Evolutionary conservation across 2,797 vertebrate species (phyloP).

Genomic region (Xiphophorus birchmanni): DNA sequence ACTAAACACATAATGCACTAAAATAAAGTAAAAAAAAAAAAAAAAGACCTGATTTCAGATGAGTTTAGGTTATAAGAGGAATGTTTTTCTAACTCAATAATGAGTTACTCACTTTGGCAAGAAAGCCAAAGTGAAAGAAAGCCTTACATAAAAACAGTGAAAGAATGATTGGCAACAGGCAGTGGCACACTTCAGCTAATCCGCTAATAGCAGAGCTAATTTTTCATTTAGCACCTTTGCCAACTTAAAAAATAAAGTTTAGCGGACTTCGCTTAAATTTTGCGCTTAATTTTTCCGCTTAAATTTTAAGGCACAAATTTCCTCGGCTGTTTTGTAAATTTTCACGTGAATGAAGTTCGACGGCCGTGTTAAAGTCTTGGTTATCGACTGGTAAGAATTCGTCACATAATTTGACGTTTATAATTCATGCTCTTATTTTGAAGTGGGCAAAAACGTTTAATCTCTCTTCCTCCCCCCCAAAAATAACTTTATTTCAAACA

Average conservation of each 20-base stretch:
- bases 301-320: neutral
- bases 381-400: neutral
- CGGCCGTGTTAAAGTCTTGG: neutral
- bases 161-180: neutral
- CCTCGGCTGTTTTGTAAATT: neutral
- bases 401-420: neutral
- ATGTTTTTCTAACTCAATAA: neutral
- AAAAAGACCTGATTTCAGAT: neutral
- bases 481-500: too few species aligned
- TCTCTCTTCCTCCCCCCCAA: neutral
- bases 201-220: neutral
- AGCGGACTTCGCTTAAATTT: neutral
- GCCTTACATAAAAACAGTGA: neutral
- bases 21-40: neutral
- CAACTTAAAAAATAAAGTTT: neutral
- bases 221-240: neutral
- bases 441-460: neutral
- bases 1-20: neutral
- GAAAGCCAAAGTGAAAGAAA: neutral
- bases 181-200: neutral
- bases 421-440: neutral
- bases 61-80: neutral
- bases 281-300: neutral
- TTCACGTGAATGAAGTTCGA: neutral
- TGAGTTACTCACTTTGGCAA: neutral